Conservation (phyloP, 2,888 invertebrate genomes). For the Bedellia somnulentella region DNA sequence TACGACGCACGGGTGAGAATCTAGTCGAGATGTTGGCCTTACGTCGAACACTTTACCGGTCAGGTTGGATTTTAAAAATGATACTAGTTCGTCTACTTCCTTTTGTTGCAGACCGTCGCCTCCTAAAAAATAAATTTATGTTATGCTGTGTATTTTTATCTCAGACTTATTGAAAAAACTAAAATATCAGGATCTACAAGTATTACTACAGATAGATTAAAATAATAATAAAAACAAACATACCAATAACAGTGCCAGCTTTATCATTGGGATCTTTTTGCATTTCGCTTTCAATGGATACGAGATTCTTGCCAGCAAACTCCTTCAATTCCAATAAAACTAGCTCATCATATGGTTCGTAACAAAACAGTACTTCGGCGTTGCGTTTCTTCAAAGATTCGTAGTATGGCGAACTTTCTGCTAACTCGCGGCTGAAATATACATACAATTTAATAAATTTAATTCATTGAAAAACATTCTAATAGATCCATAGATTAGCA, state of each 20-base stretch:
- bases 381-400: constrained; percentile 88
- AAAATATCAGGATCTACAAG: no score
- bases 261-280: constrained; percentile 66
- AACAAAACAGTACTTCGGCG: constrained; percentile 92
- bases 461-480: no score
- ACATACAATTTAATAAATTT: no score
- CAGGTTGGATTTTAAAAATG: constrained; percentile 77
- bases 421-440: constrained; percentile 77
- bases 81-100: constrained; percentile 77
- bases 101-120: constrained; percentile 70
- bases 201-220: not conserved
- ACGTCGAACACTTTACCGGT: constrained; percentile 81
- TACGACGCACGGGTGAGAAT: constrained; percentile 90
- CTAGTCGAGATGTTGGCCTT: constrained; percentile 80
- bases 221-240: not conserved
- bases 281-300: constrained; percentile 94
- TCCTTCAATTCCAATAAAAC: constrained; percentile 87
- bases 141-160: no score
- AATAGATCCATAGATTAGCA: no score
- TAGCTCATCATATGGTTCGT: constrained; percentile 96
- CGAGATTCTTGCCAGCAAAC: constrained; percentile 74
- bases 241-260: constrained; percentile 65
- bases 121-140: no score
- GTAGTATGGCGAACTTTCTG: constrained; percentile 93
- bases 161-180: no score